Evolutionary conservation across 2,888 invertebrate genomes (phyloP).

Genomic region (Neelides folsomi): DNA sequence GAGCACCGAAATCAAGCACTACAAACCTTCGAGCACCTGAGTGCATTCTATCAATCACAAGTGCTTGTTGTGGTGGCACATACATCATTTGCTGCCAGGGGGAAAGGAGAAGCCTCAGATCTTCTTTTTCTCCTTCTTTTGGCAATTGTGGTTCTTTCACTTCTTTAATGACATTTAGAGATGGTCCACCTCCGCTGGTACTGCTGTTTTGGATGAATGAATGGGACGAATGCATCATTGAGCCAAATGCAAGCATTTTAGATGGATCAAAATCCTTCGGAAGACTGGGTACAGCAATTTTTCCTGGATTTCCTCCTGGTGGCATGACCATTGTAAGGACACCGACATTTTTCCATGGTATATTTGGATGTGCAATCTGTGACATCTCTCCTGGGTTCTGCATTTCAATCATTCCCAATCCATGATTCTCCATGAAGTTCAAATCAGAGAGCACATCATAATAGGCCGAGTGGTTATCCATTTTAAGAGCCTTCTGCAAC

Average conservation of each 20-base stretch:
- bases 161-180: neutral
- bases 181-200: no score
- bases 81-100: conserved; percentile 66
- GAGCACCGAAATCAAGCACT: conserved; percentile 78
- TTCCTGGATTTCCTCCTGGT: conserved; percentile 2
- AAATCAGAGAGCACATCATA: conserved; percentile 27
- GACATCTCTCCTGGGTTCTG: neutral
- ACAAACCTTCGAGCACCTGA: conserved; percentile 56
- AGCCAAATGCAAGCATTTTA: conserved; percentile 2
- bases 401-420: conserved; percentile 4
- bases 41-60: conserved; percentile 57
- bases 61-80: conserved; percentile 63
- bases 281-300: neutral
- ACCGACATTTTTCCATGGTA: conserved; percentile 21
- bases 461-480: conserved; percentile 26
- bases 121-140: conserved; percentile 14
- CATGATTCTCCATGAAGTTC: conserved; percentile 22
- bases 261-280: conserved; percentile 7
- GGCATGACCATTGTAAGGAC: conserved; percentile 24
- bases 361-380: neutral
- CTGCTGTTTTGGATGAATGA: neutral
- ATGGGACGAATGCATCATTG: neutral
- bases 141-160: neutral
- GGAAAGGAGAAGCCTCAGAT: conserved; percentile 37
- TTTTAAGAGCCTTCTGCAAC: conserved; percentile 31